These are phyloP conservation scores for Platysternon megacephalum DNA, from an alignment of 2,113 vertebrate genomes.

Conservation along the genomic window DNA sequence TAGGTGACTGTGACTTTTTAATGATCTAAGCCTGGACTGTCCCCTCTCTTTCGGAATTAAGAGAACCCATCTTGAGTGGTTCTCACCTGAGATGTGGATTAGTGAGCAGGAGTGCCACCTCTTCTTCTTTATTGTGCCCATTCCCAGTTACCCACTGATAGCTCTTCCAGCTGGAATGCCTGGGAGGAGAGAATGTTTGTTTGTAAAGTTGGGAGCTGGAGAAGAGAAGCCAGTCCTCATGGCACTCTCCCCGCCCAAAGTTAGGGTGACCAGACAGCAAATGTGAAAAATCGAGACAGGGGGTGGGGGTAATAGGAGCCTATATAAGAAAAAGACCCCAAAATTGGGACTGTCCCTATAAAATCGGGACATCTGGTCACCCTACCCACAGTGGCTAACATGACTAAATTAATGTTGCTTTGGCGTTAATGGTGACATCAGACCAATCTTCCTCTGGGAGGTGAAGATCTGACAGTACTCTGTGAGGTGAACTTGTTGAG, in stretches of 20 bases:
- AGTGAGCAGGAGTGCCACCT: background rate
- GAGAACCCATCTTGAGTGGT: rapidly evolving
- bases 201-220: background rate
- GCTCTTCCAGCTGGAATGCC: background rate
- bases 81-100: background rate
- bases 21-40: rapidly evolving
- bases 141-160: rapidly evolving
- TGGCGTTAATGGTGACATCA: background rate
- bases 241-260: background rate
- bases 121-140: background rate
- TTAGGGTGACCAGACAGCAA: too few relatives aligned
- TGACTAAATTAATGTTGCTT: background rate
- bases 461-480: too few relatives aligned
- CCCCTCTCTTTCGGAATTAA: background rate
- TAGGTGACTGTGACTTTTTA: background rate
- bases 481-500: background rate
- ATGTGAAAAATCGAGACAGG: too few relatives aligned
- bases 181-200: background rate
- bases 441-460: too few relatives aligned
- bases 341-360: too few relatives aligned
- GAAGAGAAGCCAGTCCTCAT: background rate
- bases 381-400: background rate
- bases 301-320: too few relatives aligned
- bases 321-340: too few relatives aligned
- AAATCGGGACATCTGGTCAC: too few relatives aligned